A percentile compares a stretch with the other conserved stretches of the same genome.
phyloP scores from a whole-genome alignment of 2,888 invertebrate species.

The Tyria jacobaeae region DNA sequence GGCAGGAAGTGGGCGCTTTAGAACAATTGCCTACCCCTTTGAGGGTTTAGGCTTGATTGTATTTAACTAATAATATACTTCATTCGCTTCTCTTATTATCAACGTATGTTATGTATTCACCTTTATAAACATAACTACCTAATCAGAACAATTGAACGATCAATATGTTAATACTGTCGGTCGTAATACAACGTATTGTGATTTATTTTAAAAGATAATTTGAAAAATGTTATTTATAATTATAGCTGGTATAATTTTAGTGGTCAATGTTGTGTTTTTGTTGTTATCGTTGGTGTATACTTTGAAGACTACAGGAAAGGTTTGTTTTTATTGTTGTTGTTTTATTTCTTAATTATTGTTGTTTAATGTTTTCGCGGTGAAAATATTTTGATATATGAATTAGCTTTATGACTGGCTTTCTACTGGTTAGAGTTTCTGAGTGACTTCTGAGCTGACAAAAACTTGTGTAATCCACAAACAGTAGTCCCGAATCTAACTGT shows the following conservation, averaged over 20 bases:
- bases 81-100: neutral
- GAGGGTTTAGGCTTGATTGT: no score
- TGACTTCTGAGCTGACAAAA: no score
- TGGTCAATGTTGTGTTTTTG: conserved; percentile 60
- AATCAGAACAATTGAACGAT: conserved; percentile 13
- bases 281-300: conserved; percentile 55
- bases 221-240: conserved; percentile 44
- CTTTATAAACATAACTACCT: conserved; percentile 7
- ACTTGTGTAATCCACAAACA: no score
- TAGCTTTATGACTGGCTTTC: no score
- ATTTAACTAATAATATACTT: no score
- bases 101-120: neutral
- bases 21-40: no score
- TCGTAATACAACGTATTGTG: neutral
- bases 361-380: no score
- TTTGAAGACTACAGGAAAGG: conserved; percentile 48
- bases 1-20: no score
- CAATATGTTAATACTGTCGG: conserved; percentile 5
- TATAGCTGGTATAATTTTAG: conserved; percentile 49
- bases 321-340: conserved; percentile 30
- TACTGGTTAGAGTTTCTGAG: no score
- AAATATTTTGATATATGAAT: no score
- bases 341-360: no score
- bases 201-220: neutral
- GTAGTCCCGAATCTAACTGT: no score